Evolutionary conservation across 2,888 invertebrate genomes (phyloP).

Genomic region (Ptychoptera contaminata): DNA sequence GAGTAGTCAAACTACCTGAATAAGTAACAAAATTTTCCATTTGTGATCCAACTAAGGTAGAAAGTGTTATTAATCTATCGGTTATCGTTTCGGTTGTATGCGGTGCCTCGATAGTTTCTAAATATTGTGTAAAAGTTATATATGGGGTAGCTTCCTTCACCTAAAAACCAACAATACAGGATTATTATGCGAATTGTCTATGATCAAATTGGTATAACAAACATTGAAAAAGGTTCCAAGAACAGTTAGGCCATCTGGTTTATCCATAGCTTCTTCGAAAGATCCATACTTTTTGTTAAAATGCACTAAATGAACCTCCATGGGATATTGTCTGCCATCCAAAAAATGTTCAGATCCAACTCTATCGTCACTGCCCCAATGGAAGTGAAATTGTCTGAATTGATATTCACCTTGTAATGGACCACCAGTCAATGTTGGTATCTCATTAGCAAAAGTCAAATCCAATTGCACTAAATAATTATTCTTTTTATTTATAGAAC

Average conservation of each 20-base stretch:
- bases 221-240: background rate
- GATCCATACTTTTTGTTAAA: background rate
- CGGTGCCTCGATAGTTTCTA: too few relatives aligned
- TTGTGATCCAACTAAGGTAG: too few relatives aligned
- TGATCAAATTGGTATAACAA: too few relatives aligned
- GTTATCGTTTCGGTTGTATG: too few relatives aligned
- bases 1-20: background rate
- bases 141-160: background rate
- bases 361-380: background rate
- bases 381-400: background rate
- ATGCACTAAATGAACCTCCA: background rate
- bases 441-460: background rate
- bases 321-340: background rate
- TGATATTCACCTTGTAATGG: background rate
- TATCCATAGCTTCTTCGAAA: background rate
- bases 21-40: background rate
- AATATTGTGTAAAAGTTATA: too few relatives aligned
- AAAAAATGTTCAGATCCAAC: background rate
- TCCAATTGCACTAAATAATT: too few relatives aligned
- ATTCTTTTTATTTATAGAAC: too few relatives aligned
- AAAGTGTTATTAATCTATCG: too few relatives aligned
- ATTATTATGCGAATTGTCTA: too few relatives aligned
- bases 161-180: background rate
- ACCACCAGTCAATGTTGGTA: background rate
- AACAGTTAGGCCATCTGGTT: background rate